These are phyloP conservation scores for Caenorhabditis sp. DNA, from an alignment of 2,888 invertebrate species.

Conservation along the genomic window DNA sequence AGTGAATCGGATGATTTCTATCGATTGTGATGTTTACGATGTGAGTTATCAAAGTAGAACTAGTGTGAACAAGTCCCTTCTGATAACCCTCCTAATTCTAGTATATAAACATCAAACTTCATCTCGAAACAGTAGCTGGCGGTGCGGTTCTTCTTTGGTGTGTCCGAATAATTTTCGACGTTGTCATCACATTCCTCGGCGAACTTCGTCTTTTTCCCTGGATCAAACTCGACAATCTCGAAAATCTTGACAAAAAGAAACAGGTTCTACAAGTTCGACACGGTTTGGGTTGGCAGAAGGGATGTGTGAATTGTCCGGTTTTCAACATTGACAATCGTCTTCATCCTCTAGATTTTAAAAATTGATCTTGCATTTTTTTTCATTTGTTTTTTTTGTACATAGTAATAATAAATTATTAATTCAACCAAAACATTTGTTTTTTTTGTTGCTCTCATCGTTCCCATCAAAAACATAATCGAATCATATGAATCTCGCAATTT, in stretches of 20 bases:
- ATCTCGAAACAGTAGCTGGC: slow-evolving; percentile 53
- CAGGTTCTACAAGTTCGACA: slow-evolving; percentile 39
- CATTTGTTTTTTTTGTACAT: not conserved
- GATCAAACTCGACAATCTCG: slow-evolving; percentile 33
- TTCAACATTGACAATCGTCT: slow-evolving; percentile 54
- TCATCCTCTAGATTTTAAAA: slow-evolving; percentile 58
- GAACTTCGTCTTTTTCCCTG: slow-evolving; percentile 57
- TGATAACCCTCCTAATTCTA: slow-evolving; percentile 37
- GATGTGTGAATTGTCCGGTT: slow-evolving; percentile 55
- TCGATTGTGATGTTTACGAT: slow-evolving; percentile 51
- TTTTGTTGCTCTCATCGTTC: not conserved
- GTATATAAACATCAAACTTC: slow-evolving; percentile 52
- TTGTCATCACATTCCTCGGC: slow-evolving; percentile 42
- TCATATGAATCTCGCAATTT: not conserved
- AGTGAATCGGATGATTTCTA: slow-evolving; percentile 35
- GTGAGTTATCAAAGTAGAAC: slow-evolving; percentile 19
- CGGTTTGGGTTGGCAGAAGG: slow-evolving; percentile 49
- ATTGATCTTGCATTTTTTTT: slow-evolving; percentile 24
- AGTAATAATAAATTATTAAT: not conserved
- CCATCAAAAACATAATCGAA: not conserved
- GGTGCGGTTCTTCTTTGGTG: slow-evolving; percentile 58
- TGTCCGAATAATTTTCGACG: slow-evolving; percentile 57
- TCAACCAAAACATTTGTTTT: not conserved
- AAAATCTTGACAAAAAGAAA: slow-evolving; percentile 28
- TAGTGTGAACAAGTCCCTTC: no score